Conservation (phyloP, 2,797 vertebrate species). For the Sparus aurata region DNA sequence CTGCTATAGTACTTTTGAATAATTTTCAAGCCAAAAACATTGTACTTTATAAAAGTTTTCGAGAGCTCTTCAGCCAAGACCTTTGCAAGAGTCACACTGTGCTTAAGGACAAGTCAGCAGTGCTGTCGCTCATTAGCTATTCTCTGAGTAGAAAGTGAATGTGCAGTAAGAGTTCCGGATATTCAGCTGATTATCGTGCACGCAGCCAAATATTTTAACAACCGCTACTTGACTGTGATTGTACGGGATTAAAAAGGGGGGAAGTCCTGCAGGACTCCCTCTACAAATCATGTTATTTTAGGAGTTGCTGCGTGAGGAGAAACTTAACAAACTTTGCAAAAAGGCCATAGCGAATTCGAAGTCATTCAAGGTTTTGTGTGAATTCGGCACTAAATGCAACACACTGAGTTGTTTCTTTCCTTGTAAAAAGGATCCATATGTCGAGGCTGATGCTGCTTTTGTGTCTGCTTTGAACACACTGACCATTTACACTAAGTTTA, state of each 20-base stretch:
- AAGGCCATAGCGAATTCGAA: too few relatives aligned
- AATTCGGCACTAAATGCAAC: too few relatives aligned
- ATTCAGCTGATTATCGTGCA: neutral
- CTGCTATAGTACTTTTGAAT: neutral
- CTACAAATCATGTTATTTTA: too few relatives aligned
- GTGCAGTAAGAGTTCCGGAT: neutral
- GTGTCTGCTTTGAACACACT: too few relatives aligned
- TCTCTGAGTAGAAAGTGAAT: neutral
- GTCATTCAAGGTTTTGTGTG: too few relatives aligned
- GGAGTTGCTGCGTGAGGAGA: too few relatives aligned
- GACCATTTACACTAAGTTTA: too few relatives aligned
- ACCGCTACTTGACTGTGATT: neutral
- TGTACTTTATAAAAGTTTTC: conserved; percentile 17
- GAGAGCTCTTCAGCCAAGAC: conserved; percentile 17
- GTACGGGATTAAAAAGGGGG: neutral
- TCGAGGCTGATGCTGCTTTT: too few relatives aligned
- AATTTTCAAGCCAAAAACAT: neutral
- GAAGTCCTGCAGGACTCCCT: neutral
- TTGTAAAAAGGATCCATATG: too few relatives aligned
- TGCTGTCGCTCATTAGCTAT: neutral
- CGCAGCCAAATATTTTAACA: neutral
- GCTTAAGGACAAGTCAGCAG: conserved; percentile 37
- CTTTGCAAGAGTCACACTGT: conserved; percentile 28
- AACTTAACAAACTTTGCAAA: too few relatives aligned
- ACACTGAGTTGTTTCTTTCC: too few relatives aligned